Conservation (phyloP, 2,113 vertebrate species). For the Benitochromis conjunctus region DNA sequence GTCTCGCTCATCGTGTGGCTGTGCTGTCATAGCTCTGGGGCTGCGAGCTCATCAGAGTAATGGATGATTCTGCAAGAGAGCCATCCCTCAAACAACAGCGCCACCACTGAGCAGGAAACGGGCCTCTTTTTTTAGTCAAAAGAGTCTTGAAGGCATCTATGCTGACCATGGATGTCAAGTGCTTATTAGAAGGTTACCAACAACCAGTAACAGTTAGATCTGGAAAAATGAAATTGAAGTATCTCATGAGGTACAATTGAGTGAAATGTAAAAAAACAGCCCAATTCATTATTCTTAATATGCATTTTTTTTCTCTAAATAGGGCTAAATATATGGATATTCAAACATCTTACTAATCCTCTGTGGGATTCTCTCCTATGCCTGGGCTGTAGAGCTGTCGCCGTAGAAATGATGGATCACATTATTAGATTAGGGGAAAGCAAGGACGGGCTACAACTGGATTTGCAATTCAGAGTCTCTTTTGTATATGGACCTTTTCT, state of each 20-base stretch:
- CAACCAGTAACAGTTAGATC: not conserved
- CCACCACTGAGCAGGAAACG: conserved; percentile 7
- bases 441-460: conserved; percentile 36
- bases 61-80: conserved; percentile 68
- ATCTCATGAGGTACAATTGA: not conserved
- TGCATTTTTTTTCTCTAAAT: not conserved
- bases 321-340: conserved; percentile 17
- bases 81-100: conserved; percentile 73
- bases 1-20: conserved; percentile 75
- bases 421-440: conserved; percentile 65
- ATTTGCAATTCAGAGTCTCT: conserved; percentile 67
- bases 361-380: conserved; percentile 37
- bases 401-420: conserved; percentile 65
- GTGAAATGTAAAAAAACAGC: not conserved
- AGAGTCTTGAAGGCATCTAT: not conserved
- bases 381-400: conserved; percentile 24
- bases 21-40: conserved; percentile 64
- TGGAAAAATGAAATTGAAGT: not conserved
- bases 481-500: conserved; percentile 52
- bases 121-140: not conserved
- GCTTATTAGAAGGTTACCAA: not conserved
- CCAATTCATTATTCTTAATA: not conserved
- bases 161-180: conserved; percentile 47
- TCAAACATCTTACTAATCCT: conserved; percentile 57
- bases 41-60: conserved; percentile 80